Evolutionary conservation across 1,140 invertebrate species (phyloP).

Genomic region (Drosophila kohkoa): DNA sequence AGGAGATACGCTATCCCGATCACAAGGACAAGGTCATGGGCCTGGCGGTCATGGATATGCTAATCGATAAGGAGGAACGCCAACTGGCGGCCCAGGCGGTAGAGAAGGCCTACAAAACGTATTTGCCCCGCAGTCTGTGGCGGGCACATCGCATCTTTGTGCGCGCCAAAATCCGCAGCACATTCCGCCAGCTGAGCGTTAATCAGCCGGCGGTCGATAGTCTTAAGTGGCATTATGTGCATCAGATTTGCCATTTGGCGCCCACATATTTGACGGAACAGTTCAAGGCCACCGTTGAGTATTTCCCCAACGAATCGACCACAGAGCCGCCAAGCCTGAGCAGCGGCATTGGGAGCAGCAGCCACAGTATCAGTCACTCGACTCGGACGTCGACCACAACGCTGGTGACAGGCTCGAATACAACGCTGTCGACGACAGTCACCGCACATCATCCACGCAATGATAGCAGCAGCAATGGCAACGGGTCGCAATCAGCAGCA

Average conservation of each 20-base stretch:
- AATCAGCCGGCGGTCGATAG: conserved; percentile 87
- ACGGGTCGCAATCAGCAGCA: conserved; percentile 19
- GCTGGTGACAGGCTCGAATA: conserved; percentile 50
- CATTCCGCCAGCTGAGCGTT: conserved; percentile 87
- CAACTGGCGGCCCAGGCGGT: conserved; percentile 88
- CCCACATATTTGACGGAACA: conserved; percentile 93
- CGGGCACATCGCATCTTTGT: conserved; percentile 91
- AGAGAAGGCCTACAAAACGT: conserved; percentile 91
- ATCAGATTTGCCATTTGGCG: conserved; percentile 91
- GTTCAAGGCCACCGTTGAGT: conserved; percentile 88
- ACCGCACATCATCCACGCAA: conserved; percentile 27
- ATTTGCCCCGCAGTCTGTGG: conserved; percentile 91
- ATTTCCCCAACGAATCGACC: conserved; percentile 67
- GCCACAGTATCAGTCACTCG: conserved; percentile 13
- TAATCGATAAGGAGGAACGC: conserved; percentile 91
- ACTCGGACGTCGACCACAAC: conserved; percentile 42
- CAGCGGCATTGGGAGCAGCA: background rate
- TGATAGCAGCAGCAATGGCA: conserved; percentile 38
- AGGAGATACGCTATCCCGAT: conserved; percentile 91
- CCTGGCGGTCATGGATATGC: conserved; percentile 94
- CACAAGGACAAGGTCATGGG: conserved; percentile 91
- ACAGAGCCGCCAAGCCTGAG: conserved; percentile 20
- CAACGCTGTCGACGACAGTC: conserved; percentile 28
- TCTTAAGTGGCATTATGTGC: conserved; percentile 91
- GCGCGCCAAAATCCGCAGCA: conserved; percentile 90